Conservation (phyloP, 37 sponge, comb jelly and placozoan species). For the Tethya wilhelma region DNA sequence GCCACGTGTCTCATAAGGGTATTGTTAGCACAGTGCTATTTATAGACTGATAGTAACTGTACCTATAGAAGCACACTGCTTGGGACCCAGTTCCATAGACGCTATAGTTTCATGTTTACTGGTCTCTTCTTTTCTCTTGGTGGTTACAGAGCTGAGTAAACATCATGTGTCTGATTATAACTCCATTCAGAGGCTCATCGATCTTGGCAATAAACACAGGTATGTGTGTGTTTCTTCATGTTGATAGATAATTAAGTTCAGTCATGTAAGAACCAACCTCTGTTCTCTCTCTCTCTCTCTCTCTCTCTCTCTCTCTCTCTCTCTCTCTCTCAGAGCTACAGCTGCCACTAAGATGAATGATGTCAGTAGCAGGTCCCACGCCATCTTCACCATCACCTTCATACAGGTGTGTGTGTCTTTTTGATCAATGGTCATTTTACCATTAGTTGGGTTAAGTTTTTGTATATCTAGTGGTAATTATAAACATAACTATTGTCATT, state of each 20-base stretch:
- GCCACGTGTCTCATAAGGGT: neutral
- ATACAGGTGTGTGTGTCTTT: slow-evolving; percentile 60
- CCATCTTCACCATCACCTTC: slow-evolving; percentile 87
- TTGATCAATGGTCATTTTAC: neutral
- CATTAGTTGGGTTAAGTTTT: neutral
- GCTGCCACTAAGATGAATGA: slow-evolving; percentile 91
- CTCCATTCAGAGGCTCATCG: slow-evolving; percentile 70
- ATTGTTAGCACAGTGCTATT: neutral
- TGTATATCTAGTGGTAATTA: too few relatives aligned
- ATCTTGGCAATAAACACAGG: slow-evolving; percentile 75
- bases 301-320: neutral
- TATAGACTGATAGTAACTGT: neutral
- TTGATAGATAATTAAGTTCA: neutral
- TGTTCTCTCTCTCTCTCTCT: neutral
- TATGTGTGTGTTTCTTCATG: neutral
- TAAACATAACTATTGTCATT: too few relatives aligned
- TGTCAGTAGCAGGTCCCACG: slow-evolving; percentile 88
- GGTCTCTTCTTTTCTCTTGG: neutral
- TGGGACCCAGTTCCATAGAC: too few relatives aligned
- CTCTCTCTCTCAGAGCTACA: slow-evolving; percentile 52
- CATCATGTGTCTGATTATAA: slow-evolving; percentile 73
- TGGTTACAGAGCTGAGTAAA: slow-evolving; percentile 59
- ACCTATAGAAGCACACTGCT: too few relatives aligned
- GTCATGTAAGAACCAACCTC: neutral
- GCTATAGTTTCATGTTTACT: too few relatives aligned